Evolutionary conservation across 2,797 vertebrate species (phyloP).

Genomic region (Caiman crocodilus): DNA sequence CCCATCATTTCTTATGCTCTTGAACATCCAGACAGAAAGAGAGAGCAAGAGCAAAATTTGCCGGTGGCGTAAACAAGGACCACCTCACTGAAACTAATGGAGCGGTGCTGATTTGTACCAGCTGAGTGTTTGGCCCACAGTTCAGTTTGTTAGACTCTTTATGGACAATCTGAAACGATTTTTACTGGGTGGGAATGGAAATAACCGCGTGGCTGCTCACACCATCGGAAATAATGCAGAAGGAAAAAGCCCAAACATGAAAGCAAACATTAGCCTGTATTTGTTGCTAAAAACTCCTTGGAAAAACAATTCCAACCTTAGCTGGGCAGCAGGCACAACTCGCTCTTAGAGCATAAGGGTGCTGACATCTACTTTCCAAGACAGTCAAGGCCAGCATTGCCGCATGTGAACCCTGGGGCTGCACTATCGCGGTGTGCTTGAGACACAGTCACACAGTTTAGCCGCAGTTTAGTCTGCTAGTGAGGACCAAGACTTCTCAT

Average conservation of each 20-base stretch:
- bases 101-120: neutral
- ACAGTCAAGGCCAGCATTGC: neutral
- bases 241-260: neutral
- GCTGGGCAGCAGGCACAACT: fast-evolving
- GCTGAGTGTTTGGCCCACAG: neutral
- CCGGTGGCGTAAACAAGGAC: neutral
- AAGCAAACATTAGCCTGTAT: neutral
- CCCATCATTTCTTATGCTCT: fast-evolving
- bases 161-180: neutral
- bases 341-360: fast-evolving
- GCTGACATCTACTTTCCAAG: neutral
- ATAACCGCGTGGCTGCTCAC: neutral
- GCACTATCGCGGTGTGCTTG: neutral
- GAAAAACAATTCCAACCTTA: fast-evolving
- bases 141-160: neutral
- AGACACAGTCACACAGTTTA: fast-evolving
- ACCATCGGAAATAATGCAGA: neutral
- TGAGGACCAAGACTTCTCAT: neutral
- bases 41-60: too few relatives aligned
- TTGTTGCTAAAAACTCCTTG: conserved; percentile 7
- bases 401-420: fast-evolving
- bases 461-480: fast-evolving
- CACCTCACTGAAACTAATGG: fast-evolving
- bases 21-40: neutral
- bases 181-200: neutral